These are phyloP conservation scores for Neodiprion virginianus DNA, from an alignment of 1,140 invertebrate species.

Conservation along the genomic window DNA sequence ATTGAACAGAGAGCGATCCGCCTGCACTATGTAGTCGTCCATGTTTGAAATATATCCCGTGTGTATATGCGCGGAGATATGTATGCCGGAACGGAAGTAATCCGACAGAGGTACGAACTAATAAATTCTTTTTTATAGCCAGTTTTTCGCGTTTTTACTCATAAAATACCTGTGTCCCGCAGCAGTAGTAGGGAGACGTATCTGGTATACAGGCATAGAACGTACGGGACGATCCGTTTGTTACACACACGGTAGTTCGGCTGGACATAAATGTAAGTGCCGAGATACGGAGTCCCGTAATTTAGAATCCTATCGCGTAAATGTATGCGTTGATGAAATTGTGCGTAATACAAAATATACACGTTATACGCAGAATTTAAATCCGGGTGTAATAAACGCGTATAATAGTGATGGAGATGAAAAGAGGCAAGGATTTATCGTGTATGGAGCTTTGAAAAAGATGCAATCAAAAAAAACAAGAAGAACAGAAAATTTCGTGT, in stretches of 20 bases:
- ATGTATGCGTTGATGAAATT: neutral
- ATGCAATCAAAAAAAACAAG: neutral
- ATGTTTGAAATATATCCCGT: no score
- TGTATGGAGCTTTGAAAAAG: neutral
- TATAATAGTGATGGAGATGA: no score
- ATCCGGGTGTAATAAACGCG: neutral
- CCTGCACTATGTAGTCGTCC: no score
- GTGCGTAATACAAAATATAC: neutral
- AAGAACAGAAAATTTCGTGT: no score
- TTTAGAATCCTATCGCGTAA: neutral
- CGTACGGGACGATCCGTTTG: no score
- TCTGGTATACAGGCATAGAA: neutral
- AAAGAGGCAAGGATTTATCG: no score
- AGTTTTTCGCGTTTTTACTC: neutral
- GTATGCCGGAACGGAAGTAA: neutral
- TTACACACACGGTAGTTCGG: no score
- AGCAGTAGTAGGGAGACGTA: neutral
- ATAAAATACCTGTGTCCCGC: neutral
- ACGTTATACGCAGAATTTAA: neutral
- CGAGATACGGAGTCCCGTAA: neutral
- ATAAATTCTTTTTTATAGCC: neutral
- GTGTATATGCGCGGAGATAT: neutral
- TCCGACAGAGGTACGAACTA: constrained; percentile 6
- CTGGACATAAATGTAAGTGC: neutral
- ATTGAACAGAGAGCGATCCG: no score